Evolutionary conservation across 2,113 vertebrate species (phyloP).

Genomic region (Herpetotheres cachinnans): DNA sequence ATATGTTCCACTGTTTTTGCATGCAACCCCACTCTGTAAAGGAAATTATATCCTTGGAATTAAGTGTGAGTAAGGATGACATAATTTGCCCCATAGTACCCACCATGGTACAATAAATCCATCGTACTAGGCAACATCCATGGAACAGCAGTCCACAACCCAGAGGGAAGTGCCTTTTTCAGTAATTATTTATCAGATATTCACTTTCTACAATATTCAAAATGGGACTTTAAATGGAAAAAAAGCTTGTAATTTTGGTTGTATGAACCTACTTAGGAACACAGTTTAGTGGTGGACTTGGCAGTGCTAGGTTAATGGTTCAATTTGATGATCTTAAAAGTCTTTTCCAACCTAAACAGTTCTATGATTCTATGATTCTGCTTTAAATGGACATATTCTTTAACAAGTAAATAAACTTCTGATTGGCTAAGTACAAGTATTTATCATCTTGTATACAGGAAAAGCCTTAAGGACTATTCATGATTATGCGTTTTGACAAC

Average conservation of each 20-base stretch:
- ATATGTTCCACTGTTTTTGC: not conserved
- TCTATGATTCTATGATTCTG: not conserved
- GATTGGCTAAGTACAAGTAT: not conserved
- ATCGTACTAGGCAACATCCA: not conserved
- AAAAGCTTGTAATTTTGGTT: not conserved
- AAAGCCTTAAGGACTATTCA: conserved; percentile 12
- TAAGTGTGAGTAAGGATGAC: not conserved
- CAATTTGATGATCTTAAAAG: not conserved
- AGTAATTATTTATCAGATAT: not conserved
- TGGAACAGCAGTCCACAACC: not conserved
- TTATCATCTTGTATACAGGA: conserved; percentile 25
- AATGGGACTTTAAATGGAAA: not conserved
- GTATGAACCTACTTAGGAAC: not conserved
- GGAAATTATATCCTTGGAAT: not conserved
- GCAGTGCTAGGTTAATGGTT: not conserved
- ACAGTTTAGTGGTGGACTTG: not conserved
- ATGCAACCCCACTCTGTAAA: not conserved
- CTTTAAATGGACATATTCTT: not conserved
- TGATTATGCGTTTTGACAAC: conserved; percentile 39
- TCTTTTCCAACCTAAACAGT: not conserved
- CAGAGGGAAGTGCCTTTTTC: not conserved
- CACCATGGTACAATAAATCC: not conserved
- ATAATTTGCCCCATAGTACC: not conserved
- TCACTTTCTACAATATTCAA: not conserved
- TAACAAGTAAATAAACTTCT: not conserved